phyloP scores from a whole-genome alignment of 64 coral and sea anemone species.

The Anthopleura sola region DNA sequence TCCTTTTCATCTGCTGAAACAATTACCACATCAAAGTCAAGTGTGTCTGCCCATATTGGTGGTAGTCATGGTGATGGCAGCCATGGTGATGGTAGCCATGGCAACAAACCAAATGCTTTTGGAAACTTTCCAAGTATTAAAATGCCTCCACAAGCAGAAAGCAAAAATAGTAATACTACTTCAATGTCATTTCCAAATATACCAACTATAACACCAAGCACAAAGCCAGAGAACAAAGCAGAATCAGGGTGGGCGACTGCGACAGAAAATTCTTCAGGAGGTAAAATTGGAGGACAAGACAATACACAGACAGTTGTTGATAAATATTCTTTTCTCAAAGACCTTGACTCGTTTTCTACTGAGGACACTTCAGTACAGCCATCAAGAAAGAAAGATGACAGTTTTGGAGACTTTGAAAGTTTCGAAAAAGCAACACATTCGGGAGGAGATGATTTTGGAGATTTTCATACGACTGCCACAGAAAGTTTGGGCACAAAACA shows the following conservation, averaged over 20 bases:
- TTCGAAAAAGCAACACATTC: not conserved
- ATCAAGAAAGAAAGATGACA: slow-evolving; percentile 23
- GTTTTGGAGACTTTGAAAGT: slow-evolving; percentile 16
- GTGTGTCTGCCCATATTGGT: not conserved
- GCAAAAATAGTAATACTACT: not conserved
- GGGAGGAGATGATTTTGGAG: slow-evolving; percentile 37
- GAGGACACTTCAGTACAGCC: not conserved
- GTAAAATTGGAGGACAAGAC: not conserved
- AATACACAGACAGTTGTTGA: not conserved
- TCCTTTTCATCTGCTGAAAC: not conserved
- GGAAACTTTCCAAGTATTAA: not conserved
- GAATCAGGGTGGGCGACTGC: not conserved
- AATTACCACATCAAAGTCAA: not conserved
- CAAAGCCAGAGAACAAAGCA: not conserved
- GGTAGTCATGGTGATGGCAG: not conserved
- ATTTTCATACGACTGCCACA: slow-evolving; percentile 22
- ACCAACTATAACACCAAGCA: not conserved
- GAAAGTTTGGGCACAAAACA: not conserved
- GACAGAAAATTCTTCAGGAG: not conserved
- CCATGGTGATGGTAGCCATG: not conserved
- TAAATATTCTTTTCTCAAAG: not conserved
- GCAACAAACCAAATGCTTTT: not conserved
- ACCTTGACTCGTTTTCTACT: not conserved
- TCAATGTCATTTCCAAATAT: not conserved
- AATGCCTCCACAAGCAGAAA: not conserved